A percentile compares a stretch with the other conserved stretches of the same genome.
These are phyloP conservation scores for Papilio xuthus DNA, from an alignment of 1,140 invertebrate genomes.

Conservation along the genomic window DNA sequence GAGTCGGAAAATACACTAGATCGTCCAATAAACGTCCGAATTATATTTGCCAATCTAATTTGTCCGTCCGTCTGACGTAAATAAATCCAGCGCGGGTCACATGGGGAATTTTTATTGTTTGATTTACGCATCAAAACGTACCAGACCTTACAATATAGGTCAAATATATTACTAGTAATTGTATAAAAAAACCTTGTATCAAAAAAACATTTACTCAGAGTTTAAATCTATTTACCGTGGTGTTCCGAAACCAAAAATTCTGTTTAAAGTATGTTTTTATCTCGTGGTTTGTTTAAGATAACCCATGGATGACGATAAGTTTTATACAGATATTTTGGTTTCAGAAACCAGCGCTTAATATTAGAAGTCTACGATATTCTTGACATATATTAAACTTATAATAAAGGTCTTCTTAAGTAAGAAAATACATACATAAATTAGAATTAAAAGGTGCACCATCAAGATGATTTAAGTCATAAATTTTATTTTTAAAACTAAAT, in stretches of 20 bases:
- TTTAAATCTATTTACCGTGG: no score
- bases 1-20: slow-evolving; percentile 1
- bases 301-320: no score
- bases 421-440: background rate
- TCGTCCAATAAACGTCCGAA: slow-evolving; percentile 21
- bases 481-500: background rate
- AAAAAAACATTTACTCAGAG: no score
- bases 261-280: no score
- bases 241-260: no score
- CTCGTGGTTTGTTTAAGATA: no score
- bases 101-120: slow-evolving; percentile 26
- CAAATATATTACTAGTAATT: background rate
- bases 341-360: no score
- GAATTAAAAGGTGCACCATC: background rate
- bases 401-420: no score
- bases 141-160: background rate
- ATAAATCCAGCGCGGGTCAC: background rate
- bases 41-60: slow-evolving; percentile 22
- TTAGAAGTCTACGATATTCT: no score
- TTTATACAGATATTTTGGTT: no score
- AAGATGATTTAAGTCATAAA: background rate
- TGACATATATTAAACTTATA: no score
- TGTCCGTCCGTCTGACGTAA: slow-evolving; percentile 17
- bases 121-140: slow-evolving; percentile 1
- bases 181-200: no score